phyloP scores from a whole-genome alignment of 1,140 invertebrate species.

The Drosophila watanabei region DNA sequence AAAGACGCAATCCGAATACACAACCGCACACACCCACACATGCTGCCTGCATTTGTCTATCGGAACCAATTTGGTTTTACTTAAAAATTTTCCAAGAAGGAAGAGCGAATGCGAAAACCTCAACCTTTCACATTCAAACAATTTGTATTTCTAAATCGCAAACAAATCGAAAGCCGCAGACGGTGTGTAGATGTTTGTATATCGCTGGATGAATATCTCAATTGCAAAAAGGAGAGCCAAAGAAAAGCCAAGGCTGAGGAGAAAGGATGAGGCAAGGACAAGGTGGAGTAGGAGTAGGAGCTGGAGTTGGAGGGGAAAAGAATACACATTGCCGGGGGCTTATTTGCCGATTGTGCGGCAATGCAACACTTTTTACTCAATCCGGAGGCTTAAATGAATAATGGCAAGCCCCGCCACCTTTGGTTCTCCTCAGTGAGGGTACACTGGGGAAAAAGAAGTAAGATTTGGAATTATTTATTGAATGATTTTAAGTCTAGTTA shows the following conservation, averaged over 20 bases:
- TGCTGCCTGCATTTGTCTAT: conserved; percentile 39
- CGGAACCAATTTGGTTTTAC: conserved; percentile 63
- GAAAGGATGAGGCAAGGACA: not conserved
- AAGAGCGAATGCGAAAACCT: conserved; percentile 18
- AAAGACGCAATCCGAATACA: conserved; percentile 41
- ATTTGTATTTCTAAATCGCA: conserved; percentile 66
- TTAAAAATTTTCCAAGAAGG: conserved; percentile 45
- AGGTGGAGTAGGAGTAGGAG: not conserved
- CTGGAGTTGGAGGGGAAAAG: conserved; percentile 1
- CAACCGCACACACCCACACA: not conserved
- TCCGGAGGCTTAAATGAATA: conserved; percentile 74
- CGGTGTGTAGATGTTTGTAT: conserved; percentile 24
- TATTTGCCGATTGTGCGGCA: conserved; percentile 54
- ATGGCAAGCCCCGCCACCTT: conserved; percentile 42
- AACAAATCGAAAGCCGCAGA: conserved; percentile 60
- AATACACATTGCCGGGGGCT: conserved; percentile 51
- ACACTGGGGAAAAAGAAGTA: not conserved
- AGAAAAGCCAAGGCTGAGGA: conserved; percentile 13
- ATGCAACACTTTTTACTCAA: conserved; percentile 69
- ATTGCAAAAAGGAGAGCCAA: conserved; percentile 16
- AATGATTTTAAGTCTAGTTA: not conserved
- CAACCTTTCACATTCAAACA: conserved; percentile 22
- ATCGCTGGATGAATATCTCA: conserved; percentile 30
- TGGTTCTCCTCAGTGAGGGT: not conserved
- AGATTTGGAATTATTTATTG: not conserved